phyloP scores from a whole-genome alignment of 2,113 vertebrate genomes.

The Mus spicilegus region DNA sequence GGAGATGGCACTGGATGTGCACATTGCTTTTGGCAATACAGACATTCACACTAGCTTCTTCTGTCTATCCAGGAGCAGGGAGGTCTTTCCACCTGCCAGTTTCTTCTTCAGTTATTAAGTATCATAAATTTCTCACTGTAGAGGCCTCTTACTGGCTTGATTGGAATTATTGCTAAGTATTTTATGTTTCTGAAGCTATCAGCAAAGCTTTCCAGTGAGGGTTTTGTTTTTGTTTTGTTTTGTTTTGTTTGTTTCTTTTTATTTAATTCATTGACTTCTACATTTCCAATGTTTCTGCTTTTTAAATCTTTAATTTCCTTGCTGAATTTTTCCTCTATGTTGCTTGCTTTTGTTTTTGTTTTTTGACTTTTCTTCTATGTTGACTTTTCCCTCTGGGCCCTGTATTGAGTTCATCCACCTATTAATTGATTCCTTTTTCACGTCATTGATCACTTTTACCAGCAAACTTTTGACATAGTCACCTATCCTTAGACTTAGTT shows the following conservation, averaged over 20 bases:
- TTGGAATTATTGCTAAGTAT: background rate
- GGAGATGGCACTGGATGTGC: background rate
- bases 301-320: background rate
- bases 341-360: background rate
- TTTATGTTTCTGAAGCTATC: background rate
- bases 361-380: background rate
- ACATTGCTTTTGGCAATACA: too few species aligned
- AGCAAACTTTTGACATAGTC: background rate
- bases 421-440: background rate
- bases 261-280: background rate
- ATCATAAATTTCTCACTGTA: background rate
- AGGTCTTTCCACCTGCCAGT: background rate
- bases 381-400: background rate
- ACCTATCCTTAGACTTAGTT: background rate
- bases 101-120: background rate
- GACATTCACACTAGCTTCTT: background rate
- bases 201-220: background rate
- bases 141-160: background rate
- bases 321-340: background rate
- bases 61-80: background rate
- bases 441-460: background rate
- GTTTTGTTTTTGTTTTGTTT: background rate
- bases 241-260: too few species aligned
- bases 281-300: background rate
- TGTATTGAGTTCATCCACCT: background rate